Evolutionary conservation across 2,888 invertebrate genomes (phyloP).

Genomic region (Luperina testacea): DNA sequence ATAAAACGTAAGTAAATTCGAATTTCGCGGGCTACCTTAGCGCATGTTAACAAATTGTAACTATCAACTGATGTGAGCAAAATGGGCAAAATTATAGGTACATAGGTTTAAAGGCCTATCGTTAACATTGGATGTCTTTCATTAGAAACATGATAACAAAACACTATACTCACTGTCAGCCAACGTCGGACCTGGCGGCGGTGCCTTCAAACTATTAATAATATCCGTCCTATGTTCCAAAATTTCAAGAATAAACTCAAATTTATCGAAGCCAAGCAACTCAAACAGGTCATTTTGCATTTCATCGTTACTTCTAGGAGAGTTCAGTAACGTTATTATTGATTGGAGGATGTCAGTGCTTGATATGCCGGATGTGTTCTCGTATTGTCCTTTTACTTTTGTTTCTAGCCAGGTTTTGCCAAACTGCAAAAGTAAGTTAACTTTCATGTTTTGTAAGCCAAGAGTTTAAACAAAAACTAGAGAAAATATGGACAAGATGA

Average conservation of each 20-base stretch:
- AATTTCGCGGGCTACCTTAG: no score
- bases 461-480: no score
- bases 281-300: constrained; percentile 96
- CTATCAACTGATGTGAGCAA: no score
- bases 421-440: constrained; percentile 79
- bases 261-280: constrained; percentile 95
- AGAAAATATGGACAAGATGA: no score
- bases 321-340: constrained; percentile 91
- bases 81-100: no score
- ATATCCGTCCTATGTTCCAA: constrained; percentile 91
- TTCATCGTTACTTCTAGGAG: constrained; percentile 91
- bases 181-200: constrained; percentile 76
- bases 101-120: no score
- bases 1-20: no score
- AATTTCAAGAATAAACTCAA: constrained; percentile 93
- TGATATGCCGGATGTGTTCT: constrained; percentile 85
- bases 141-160: background rate
- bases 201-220: constrained; percentile 79
- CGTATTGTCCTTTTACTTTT: constrained; percentile 88
- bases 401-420: constrained; percentile 89
- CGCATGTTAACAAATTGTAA: no score
- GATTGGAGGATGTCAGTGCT: constrained; percentile 91
- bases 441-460: background rate
- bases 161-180: constrained; percentile 76
- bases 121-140: no score